Conservation (phyloP, 2,113 vertebrate species). For the Brachirus orientalis region DNA sequence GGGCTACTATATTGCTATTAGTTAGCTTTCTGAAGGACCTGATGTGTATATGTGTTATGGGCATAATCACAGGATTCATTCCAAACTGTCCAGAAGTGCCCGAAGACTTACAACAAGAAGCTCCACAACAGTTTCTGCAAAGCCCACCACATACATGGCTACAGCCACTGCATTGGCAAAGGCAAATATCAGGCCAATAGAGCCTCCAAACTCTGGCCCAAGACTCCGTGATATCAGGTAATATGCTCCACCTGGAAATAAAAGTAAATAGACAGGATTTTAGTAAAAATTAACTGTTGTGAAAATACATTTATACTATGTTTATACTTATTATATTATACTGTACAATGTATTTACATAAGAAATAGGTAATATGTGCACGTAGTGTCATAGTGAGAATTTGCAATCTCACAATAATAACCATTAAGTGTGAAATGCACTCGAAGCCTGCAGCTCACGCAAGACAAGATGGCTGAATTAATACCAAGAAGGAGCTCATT, state of each 20-base stretch:
- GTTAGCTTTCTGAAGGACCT: not conserved
- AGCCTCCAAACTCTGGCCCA: slow-evolving; percentile 97
- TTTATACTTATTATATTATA: no score
- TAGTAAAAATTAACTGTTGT: not conserved
- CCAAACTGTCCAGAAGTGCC: not conserved
- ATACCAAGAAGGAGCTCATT: no score
- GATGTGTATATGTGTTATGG: not conserved
- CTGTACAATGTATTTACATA: no score
- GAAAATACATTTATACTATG: not conserved
- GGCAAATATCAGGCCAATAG: slow-evolving; percentile 97
- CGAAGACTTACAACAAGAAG: slow-evolving; percentile 87
- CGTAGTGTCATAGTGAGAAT: no score
- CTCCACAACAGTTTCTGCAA: slow-evolving; percentile 94
- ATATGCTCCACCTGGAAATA: slow-evolving; percentile 90
- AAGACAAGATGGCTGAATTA: no score
- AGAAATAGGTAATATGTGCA: no score
- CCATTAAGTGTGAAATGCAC: no score
- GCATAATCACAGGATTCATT: not conserved
- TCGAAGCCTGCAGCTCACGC: no score
- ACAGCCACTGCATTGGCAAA: slow-evolving; percentile 99
- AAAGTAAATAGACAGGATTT: not conserved
- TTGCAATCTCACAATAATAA: no score
- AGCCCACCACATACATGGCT: slow-evolving; percentile 99
- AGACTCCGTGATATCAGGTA: slow-evolving; percentile 98
- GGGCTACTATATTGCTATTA: not conserved